Conservation (phyloP, 1,140 invertebrate species). For the Dryas iulia region DNA sequence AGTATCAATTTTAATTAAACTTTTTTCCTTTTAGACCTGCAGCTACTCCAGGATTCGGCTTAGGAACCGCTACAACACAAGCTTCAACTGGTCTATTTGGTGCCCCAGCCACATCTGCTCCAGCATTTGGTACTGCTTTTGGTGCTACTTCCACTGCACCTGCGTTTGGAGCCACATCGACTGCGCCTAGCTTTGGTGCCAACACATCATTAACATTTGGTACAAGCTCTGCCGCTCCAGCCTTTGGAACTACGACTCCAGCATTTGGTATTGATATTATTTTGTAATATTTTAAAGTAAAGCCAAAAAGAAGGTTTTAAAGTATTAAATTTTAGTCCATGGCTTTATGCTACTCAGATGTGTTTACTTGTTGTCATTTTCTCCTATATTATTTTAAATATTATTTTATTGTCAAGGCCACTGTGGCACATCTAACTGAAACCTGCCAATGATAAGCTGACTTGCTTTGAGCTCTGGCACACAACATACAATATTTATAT, state of each 20-base stretch:
- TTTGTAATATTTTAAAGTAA: background rate
- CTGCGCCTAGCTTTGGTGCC: constrained; percentile 49
- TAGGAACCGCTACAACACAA: constrained; percentile 53
- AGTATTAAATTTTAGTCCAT: too few species aligned
- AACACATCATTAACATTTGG: constrained; percentile 24
- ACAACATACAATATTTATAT: too few species aligned
- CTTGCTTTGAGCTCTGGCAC: too few species aligned
- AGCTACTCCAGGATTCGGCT: constrained; percentile 64
- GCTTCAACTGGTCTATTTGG: constrained; percentile 61
- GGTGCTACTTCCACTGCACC: constrained; percentile 33
- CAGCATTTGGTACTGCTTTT: constrained; percentile 46
- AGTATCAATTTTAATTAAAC: too few species aligned
- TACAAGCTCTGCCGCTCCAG: constrained; percentile 38
- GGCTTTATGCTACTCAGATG: too few species aligned
- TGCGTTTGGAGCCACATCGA: constrained; percentile 36
- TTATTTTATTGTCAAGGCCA: too few species aligned
- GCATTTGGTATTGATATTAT: constrained; percentile 22
- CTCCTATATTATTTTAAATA: too few species aligned
- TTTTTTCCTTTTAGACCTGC: constrained; percentile 53
- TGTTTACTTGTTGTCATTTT: too few species aligned
- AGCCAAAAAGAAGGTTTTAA: too few species aligned
- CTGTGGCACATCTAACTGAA: too few species aligned
- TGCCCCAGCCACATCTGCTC: constrained; percentile 46
- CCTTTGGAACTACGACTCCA: constrained; percentile 45
- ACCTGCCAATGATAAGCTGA: too few species aligned